Evolutionary conservation across 2,113 vertebrate species (phyloP), one percentile per base, ranked within the genome.

Genomic region (Phocoena sinus): DNA sequence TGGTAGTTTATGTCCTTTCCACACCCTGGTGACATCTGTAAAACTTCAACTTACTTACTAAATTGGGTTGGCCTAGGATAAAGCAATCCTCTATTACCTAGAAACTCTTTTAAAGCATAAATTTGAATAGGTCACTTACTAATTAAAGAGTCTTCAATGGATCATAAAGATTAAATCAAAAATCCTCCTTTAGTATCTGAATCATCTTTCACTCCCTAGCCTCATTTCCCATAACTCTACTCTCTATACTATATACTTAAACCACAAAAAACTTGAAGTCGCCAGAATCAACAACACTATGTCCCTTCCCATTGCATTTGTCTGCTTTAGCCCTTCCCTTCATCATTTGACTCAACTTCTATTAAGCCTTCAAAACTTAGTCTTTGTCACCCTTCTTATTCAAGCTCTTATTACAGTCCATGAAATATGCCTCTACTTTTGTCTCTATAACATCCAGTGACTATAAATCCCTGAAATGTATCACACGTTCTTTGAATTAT

Each of bases 41-140:
- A 92, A 97, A 56, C 31, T 90, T 97, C 31, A 21, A 83, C 36
- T 90, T 65, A 41, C 12, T 89, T 76, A 84, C 50, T 89, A 95
- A 62, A 36, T 89, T 93, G 31, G 74, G 2, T 88, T 67, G 53
- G 76, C 15, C 65, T 86, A 53, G 11, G 3, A 62, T 23, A 85
- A 94, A 73, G 41, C 20, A 85, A 79, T 67, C 31, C 13, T 36
- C 36, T 56, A 15, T 33, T n/a, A 63, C 5, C 44, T 36, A 90
- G 31, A 74, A 86, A 90, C n/a, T 20, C 6, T 44, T 63, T 44
- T 81, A 60, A 95, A 83, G 15, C 10, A 56, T 38, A 58, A 14
- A 70, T 87, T 31, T 87, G 20, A 90, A 87, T 47, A 83, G 4
- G 6, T 58, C 6, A 41, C 20, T 74, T 41, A 58, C 17, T 81